Percentiles rank a stretch among this genome's conserved stretches.
These are phyloP conservation scores for Drosophila testacea DNA, from an alignment of 2,888 invertebrate genomes.

Conservation along the genomic window DNA sequence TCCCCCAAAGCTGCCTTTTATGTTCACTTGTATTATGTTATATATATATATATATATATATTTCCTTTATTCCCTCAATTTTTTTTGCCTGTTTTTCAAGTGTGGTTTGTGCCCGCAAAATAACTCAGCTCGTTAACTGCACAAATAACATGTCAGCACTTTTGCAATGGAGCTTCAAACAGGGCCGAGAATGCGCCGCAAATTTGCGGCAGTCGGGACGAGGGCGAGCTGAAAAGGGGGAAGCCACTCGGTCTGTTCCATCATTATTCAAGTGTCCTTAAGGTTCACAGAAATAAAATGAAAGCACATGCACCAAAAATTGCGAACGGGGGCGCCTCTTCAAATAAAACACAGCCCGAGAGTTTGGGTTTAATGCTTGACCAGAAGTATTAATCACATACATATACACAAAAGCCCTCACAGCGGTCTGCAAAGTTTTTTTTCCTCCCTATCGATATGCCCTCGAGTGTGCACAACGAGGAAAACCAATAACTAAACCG, in stretches of 20 bases:
- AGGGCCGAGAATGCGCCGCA: slow-evolving; percentile 62
- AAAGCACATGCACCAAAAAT: slow-evolving; percentile 45
- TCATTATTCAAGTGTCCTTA: slow-evolving; percentile 80
- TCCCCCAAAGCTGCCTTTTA: slow-evolving; percentile 31
- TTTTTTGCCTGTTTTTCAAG: slow-evolving; percentile 59
- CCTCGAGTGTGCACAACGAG: slow-evolving; percentile 41
- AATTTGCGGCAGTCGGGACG: slow-evolving; percentile 56
- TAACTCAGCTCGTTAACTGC: slow-evolving; percentile 81
- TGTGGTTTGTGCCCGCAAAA: slow-evolving; percentile 75
- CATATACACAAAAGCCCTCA: slow-evolving; percentile 36
- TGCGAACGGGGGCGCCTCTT: slow-evolving; percentile 33
- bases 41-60: slow-evolving; percentile 8
- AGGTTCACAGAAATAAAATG: slow-evolving; percentile 68
- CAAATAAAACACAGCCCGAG: slow-evolving; percentile 70
- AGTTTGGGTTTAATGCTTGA: slow-evolving; percentile 69
- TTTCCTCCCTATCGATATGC: slow-evolving; percentile 61
- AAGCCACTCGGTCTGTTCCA: slow-evolving; percentile 70
- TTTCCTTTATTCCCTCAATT: slow-evolving; percentile 28
- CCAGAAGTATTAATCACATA: slow-evolving; percentile 80
- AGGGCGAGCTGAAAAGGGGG: not conserved
- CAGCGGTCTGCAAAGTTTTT: slow-evolving; percentile 72
- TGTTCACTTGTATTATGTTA: slow-evolving; percentile 26
- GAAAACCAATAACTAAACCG: slow-evolving; percentile 74
- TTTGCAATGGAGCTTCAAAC: slow-evolving; percentile 64
- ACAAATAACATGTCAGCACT: slow-evolving; percentile 81